Evolutionary conservation across 2,888 invertebrate species (phyloP).

Genomic region (Trissolcus brochymenae): DNA sequence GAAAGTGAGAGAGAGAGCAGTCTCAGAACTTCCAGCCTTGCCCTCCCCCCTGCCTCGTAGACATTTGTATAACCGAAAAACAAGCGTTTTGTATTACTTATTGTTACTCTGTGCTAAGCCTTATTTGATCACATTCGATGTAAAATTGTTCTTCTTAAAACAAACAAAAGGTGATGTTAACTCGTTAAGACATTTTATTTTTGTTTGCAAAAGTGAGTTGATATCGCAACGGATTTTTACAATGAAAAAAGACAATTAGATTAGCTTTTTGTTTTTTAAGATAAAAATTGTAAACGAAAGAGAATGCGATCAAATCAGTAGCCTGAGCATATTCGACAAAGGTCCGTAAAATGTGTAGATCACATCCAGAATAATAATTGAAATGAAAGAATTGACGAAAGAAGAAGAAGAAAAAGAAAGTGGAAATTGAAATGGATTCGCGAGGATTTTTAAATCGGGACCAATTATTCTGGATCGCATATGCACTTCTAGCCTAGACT

Average conservation of each 20-base stretch:
- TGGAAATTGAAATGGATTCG: background rate
- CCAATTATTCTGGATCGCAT: conserved; percentile 75
- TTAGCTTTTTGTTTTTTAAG: background rate
- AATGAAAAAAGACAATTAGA: background rate
- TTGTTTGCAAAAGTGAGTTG: conserved; percentile 17
- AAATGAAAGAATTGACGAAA: background rate
- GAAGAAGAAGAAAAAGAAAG: background rate
- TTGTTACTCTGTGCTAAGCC: conserved; percentile 37
- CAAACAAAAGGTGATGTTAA: conserved; percentile 9
- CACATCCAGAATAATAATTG: conserved; percentile 72
- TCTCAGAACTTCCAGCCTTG: conserved; percentile 76
- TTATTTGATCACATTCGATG: conserved; percentile 69
- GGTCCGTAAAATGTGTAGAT: conserved; percentile 59
- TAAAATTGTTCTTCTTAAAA: conserved; percentile 4
- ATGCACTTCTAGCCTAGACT: conserved; percentile 73
- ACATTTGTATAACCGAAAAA: conserved; percentile 19
- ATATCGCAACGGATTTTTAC: conserved; percentile 15
- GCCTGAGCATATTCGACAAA: conserved; percentile 62
- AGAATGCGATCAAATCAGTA: conserved; percentile 68
- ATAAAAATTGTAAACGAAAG: conserved; percentile 11
- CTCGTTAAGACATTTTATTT: conserved; percentile 5
- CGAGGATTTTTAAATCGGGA: conserved; percentile 42
- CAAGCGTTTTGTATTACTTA: conserved; percentile 40
- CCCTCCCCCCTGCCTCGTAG: conserved; percentile 47
- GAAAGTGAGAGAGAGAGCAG: conserved; percentile 63